Percentiles rank a stretch among this genome's conserved stretches.
Conservation (phyloP, 2,797 vertebrate species). For the Phylloscopus collybita region DNA sequence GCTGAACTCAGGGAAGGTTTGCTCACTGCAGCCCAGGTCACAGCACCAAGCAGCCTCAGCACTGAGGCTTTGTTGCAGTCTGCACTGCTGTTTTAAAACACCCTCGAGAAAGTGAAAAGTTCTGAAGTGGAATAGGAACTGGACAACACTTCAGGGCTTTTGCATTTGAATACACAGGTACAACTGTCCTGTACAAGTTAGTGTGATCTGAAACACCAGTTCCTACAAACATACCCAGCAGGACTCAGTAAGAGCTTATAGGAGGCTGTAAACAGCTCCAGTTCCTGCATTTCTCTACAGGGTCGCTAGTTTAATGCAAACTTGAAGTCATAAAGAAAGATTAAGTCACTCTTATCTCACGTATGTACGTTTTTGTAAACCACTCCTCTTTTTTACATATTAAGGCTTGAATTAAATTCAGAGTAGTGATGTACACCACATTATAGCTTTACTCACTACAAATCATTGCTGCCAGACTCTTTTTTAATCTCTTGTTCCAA, state of each 20-base stretch:
- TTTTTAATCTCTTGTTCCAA: background rate
- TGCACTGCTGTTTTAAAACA: background rate
- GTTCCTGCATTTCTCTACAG: rapidly evolving
- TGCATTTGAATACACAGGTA: background rate
- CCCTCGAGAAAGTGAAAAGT: background rate
- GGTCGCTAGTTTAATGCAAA: background rate
- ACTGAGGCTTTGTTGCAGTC: background rate
- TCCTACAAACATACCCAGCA: rapidly evolving
- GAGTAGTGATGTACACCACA: background rate
- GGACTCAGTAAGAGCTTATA: background rate
- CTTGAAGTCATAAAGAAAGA: background rate
- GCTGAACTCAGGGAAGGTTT: background rate
- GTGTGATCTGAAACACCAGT: background rate
- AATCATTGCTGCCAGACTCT: background rate
- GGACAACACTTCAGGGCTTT: background rate
- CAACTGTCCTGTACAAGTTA: background rate
- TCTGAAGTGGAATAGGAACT: background rate
- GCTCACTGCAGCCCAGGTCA: background rate
- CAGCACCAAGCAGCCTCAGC: background rate
- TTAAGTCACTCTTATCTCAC: background rate
- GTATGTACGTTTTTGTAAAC: background rate
- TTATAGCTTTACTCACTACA: background rate
- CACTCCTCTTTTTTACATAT: background rate
- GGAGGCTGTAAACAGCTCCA: background rate
- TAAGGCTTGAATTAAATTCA: background rate